Evolutionary conservation across 1,140 invertebrate species (phyloP), one percentile per base, ranked within the genome.

Genomic region (Apis dorsata): DNA sequence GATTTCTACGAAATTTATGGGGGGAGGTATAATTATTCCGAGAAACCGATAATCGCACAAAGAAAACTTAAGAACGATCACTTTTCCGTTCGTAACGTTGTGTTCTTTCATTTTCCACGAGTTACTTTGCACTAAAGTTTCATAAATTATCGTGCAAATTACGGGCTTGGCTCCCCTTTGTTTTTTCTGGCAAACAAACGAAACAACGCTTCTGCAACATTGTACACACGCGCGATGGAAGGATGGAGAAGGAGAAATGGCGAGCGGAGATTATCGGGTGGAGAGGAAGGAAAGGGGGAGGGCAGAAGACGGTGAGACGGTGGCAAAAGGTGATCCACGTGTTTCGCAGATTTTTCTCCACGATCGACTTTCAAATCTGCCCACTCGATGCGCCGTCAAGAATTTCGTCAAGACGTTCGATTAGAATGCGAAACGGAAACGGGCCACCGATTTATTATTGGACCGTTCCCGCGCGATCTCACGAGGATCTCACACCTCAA

Each of bases 301-400:
- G 13, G 21, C n/a, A 60, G 63, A 60, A 44, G 12, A 34, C 34
- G 17, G 13, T 19, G 15, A 34, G 62, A 60, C 21, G 69, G 44
- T 55, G 73, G 73, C 51, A 74, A 86, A 81, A 73, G 72, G 85
- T 84, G 85, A 86, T 83, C 86, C 77, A 85, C 79, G 83, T 87
- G 87, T 82, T 86, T 87, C 62, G 79, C 83, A 85, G 87, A 85
- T 88, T 88, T 87, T 88, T 87, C 79, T 79, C 65, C 21, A 12
- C 59, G 79, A 87, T 88, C 86, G 87, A 88, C 87, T 88, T 88
- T 87, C 83, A 88, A 88, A 88, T 88, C 55, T 55, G 79, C 10
- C 28, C 55, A 44, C 19, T 24, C 70, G 85, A 85, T 85, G 84
- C 79, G 79, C 62, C 44, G 34, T 78, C 24, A 24, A 81, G 82